Conservation (phyloP, 1,140 invertebrate genomes). For the Drosophila pectinifera region DNA sequence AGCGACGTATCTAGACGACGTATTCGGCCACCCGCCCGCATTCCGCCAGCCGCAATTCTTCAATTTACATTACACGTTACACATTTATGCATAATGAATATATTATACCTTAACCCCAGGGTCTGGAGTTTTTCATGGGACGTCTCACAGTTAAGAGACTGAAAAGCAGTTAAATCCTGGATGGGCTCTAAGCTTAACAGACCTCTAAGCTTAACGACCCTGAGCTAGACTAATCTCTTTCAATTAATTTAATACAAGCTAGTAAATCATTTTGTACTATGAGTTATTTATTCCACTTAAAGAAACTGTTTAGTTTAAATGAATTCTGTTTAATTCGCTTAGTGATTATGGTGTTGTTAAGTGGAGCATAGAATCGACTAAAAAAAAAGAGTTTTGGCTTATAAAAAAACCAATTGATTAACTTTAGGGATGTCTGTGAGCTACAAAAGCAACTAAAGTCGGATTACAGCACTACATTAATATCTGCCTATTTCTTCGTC, state of each 20-base stretch:
- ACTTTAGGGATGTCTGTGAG: neutral
- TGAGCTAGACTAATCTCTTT: too few species aligned
- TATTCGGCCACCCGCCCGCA: slow-evolving; percentile 34
- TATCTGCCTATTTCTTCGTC: too few species aligned
- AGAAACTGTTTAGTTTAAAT: neutral
- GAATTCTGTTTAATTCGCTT: neutral
- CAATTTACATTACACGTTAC: slow-evolving; percentile 55
- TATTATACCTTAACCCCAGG: slow-evolving; percentile 51
- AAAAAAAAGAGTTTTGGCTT: neutral
- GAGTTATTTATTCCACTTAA: neutral
- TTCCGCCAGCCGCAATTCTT: slow-evolving; percentile 53
- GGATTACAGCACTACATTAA: neutral
- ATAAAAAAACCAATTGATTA: neutral
- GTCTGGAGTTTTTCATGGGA: neutral
- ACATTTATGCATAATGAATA: slow-evolving; percentile 52
- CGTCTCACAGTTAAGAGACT: too few species aligned
- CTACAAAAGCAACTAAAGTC: neutral
- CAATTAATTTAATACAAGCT: neutral
- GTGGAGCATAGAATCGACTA: neutral
- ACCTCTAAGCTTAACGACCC: too few species aligned
- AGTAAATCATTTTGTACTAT: neutral
- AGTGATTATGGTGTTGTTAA: neutral
- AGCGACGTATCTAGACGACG: slow-evolving; percentile 46
- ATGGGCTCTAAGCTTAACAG: too few species aligned
- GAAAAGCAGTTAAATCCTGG: too few species aligned